Conservation (phyloP, 2,888 invertebrate species). For the Fabriciana adippe region DNA sequence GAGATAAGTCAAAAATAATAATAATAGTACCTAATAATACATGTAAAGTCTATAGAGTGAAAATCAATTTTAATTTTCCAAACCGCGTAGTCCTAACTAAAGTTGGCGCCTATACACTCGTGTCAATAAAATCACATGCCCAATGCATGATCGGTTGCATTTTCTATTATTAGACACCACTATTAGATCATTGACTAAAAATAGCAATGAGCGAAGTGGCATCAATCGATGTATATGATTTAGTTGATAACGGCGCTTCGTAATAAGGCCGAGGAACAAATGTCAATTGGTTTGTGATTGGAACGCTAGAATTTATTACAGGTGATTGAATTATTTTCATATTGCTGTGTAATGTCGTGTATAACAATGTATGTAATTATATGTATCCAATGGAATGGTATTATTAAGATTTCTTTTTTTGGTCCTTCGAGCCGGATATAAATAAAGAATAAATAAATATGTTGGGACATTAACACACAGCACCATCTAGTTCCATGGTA, state of each 20-base stretch:
- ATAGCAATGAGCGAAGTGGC: constrained; percentile 56
- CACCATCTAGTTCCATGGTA: no score
- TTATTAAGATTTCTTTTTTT: no score
- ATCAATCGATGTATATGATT: constrained; percentile 20
- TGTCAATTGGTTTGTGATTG: constrained; percentile 18
- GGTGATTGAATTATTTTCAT: constrained; percentile 14
- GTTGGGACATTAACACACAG: no score
- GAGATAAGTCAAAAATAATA: no score
- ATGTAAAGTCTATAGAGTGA: no score
- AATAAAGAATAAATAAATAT: no score
- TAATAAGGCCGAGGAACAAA: constrained; percentile 6
- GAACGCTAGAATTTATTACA: background rate
- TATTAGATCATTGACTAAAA: constrained; percentile 58
- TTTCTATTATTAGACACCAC: constrained; percentile 64
- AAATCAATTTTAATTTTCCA: no score
- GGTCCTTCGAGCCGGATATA: no score
- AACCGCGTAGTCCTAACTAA: no score
- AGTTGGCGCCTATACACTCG: background rate
- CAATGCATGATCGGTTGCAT: constrained; percentile 52
- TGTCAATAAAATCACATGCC: constrained; percentile 42
- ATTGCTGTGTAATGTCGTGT: background rate
- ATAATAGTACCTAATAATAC: no score
- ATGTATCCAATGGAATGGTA: background rate
- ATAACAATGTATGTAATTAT: background rate
- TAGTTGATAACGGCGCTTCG: constrained; percentile 14